Base-by-base conservation (phyloP, 2,888 invertebrate genomes). In the Epinotia nisella region DNA sequence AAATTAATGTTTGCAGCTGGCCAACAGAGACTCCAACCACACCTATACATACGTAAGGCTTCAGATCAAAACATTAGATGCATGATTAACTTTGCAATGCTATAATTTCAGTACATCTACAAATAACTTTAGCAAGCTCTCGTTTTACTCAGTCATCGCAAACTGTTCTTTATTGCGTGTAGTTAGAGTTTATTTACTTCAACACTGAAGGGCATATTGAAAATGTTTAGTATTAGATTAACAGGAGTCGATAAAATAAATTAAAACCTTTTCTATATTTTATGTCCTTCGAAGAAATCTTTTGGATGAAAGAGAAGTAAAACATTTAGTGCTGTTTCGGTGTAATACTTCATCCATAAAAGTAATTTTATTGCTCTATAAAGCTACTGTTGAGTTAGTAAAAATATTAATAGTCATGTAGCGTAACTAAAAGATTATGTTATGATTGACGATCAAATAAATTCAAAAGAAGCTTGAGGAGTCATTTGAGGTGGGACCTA, bases 231-330 rank as follows among this genome's bases (percentile, higher is more conserved):
- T 51, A 24, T 35, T 15, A 58, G 64, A 65, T 59, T 65, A 65
- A 51, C 9, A 19, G 15, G 24, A 24, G 24, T 35, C 29, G 59
- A 65, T 65, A 53, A 66, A 59, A 29, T 24, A 45, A 62, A 62
- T 65, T 70, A 17, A 59, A 69, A 45, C 55, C 55, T 60, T 60
- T 61, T 71, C 17, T n/a, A 35, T 61, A 61, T 67, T 66, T 61
- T 55, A 71, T 61, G 21, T 13, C 13, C 39, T 21, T 9, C 41
- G 19, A 59, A 65, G 39, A 7, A 19, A 15, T 7, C n/a, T 19
- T 71, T 60, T 71, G 15, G 35, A 15, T 21, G 19, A 67, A 49
- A 58, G n/a, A 41, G 45, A 39, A 17, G 29, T 39, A n/a, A 10
- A 35, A 11, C 2, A n/a, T 35, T 55, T 56, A 56, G 10, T 41